Evolutionary conservation across 35 echinoderm and acorn worm genomes (phyloP), one percentile per base, ranked within the genome.

Genomic region (Strongylocentrotus purpuratus): DNA sequence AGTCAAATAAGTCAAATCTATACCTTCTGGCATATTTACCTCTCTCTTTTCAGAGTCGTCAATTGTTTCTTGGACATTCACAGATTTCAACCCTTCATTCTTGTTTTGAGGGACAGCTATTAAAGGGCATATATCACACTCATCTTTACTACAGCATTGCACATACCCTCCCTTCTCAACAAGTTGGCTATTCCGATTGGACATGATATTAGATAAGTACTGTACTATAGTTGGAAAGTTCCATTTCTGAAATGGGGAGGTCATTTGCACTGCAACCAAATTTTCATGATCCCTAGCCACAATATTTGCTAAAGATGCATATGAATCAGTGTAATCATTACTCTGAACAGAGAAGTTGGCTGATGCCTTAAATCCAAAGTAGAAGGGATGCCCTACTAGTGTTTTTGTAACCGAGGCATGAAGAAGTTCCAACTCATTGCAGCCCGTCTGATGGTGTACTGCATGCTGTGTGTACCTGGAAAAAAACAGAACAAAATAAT

Each of bases 261-360:
- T 89, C 87, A 89, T 89, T 9, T 89, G 87, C 33, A 89, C 87
- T 89, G 87, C 87, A 12, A 89, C 87, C 33, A 89, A 89, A 89
- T 25, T 89, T 45, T 89, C 87, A 89, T 25, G 4, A 89, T 89
- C 33, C 45, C 87, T 46, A 18, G 32, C 87, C 31, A 41, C 15
- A 25, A 33, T 45, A 33, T 41, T 41, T 46, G 45, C 33, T 41
- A 46, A 41, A 41, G 87, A 31, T 41, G 9, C 28, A 31, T 22
- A 8, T 11, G 32, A 25, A 33, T 41, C 33, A 33, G 32, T 89
- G 32, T 15, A 41, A 41, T 46, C 33, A 89, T 18, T 41, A 0
- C 14, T 89, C 32, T 15, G 45, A 89, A 14, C 87, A 35, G 32
- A 25, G 32, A 31, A 86, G 33, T 86, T 31, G 85, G 9, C 85